These are phyloP conservation scores for Euglossa dilemma DNA, from an alignment of 1,140 invertebrate genomes.

Conservation along the genomic window DNA sequence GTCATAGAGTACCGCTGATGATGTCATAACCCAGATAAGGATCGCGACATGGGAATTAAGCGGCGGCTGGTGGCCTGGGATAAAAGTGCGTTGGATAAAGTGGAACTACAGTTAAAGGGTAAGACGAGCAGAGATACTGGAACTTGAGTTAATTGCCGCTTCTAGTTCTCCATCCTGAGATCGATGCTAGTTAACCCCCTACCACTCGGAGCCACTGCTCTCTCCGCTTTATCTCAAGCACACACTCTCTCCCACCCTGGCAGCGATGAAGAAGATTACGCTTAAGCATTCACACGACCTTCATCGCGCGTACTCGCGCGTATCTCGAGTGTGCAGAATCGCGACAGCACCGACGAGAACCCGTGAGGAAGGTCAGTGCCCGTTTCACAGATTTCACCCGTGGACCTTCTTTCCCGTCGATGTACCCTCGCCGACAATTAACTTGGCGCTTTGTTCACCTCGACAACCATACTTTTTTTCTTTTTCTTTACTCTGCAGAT, in stretches of 20 bases:
- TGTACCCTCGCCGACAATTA: constrained; percentile 4
- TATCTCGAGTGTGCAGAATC: constrained; percentile 27
- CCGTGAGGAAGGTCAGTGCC: constrained; percentile 37
- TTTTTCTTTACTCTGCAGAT: background rate
- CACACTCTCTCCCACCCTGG: constrained; percentile 14
- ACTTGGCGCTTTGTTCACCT: background rate
- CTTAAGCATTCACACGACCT: constrained; percentile 53
- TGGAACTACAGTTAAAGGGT: constrained; percentile 46
- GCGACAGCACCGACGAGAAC: constrained; percentile 11
- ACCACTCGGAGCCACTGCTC: constrained; percentile 5
- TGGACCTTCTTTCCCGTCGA: background rate
- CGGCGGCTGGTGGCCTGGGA: too few relatives aligned
- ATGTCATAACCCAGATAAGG: background rate
- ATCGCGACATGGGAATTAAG: background rate
- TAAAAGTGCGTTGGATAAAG: constrained; percentile 1
- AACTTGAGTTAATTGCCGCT: constrained; percentile 71
- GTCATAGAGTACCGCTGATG: too few relatives aligned
- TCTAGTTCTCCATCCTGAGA: constrained; percentile 60
- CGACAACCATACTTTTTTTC: too few relatives aligned
- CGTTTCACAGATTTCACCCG: constrained; percentile 42
- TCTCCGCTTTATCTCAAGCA: constrained; percentile 20
- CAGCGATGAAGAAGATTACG: constrained; percentile 43
- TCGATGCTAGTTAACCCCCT: constrained; percentile 60
- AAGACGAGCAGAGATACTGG: constrained; percentile 57
- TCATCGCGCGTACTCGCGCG: constrained; percentile 33